Evolutionary conservation across 1,140 invertebrate species (phyloP).

Genomic region (Colletes gigas): DNA sequence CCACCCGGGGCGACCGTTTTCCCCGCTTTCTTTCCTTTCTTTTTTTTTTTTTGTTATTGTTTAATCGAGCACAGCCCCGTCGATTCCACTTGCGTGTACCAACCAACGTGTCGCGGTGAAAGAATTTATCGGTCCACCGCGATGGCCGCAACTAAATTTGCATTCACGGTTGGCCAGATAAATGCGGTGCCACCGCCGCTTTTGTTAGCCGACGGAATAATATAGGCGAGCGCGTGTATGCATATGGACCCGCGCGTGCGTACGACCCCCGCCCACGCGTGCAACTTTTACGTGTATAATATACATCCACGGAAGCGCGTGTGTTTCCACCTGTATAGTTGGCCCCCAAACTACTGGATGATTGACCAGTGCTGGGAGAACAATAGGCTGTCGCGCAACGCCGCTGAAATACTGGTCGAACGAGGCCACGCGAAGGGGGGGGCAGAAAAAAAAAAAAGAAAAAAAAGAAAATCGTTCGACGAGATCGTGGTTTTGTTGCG

Average conservation of each 20-base stretch:
- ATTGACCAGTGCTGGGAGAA: constrained; percentile 58
- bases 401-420: constrained; percentile 42
- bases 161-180: constrained; percentile 61
- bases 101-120: constrained; percentile 41
- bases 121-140: constrained; percentile 58
- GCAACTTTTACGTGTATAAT: constrained; percentile 59
- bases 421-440: neutral
- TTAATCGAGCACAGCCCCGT: constrained; percentile 35
- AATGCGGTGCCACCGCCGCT: constrained; percentile 60
- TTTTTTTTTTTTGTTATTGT: constrained; percentile 19
- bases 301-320: constrained; percentile 32
- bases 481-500: constrained; percentile 8
- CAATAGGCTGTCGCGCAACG: constrained; percentile 55
- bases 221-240: constrained; percentile 44
- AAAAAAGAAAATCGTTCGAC: neutral
- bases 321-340: constrained; percentile 46
- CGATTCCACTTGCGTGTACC: constrained; percentile 36
- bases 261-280: neutral
- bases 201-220: constrained; percentile 61
- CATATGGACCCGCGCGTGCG: constrained; percentile 35
- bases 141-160: constrained; percentile 64
- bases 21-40: neutral
- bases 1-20: neutral
- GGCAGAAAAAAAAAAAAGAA: neutral
- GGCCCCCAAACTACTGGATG: constrained; percentile 62